phyloP scores from a whole-genome alignment of 2,113 vertebrate genomes.

The Lota lota region DNA sequence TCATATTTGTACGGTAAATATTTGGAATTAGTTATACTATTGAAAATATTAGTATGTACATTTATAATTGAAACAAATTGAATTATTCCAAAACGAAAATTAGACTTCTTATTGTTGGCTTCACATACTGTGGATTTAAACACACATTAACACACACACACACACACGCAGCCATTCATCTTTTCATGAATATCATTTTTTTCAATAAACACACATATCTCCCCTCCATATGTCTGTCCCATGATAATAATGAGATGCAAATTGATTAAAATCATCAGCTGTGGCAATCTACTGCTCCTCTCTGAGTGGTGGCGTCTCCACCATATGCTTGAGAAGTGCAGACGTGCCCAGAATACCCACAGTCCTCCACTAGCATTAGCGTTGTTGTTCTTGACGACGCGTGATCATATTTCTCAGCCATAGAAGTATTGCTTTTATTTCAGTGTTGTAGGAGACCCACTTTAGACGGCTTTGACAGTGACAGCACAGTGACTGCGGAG shows the following conservation, averaged over 20 bases:
- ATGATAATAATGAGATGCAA: constrained; percentile 44
- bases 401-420: constrained; percentile 16
- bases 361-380: background rate
- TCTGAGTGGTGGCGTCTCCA: constrained; percentile 20
- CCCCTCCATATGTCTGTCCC: constrained; percentile 33
- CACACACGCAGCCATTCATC: too few species aligned
- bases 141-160: too few species aligned
- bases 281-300: constrained; percentile 23
- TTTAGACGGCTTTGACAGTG: constrained; percentile 35
- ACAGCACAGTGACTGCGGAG: too few species aligned
- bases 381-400: constrained; percentile 16
- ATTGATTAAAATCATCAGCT: constrained; percentile 36
- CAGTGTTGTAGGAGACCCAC: constrained; percentile 23
- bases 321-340: constrained; percentile 23
- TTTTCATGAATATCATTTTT: too few species aligned
- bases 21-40: too few species aligned
- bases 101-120: too few species aligned
- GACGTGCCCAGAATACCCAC: constrained; percentile 11
- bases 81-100: too few species aligned
- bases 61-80: too few species aligned
- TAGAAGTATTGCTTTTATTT: constrained; percentile 33
- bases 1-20: too few species aligned
- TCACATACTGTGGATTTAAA: too few species aligned
- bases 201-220: too few species aligned
- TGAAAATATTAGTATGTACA: too few species aligned